These are phyloP conservation scores for Conops quadrifasciatus DNA, from an alignment of 2,888 invertebrate species.

Conservation along the genomic window DNA sequence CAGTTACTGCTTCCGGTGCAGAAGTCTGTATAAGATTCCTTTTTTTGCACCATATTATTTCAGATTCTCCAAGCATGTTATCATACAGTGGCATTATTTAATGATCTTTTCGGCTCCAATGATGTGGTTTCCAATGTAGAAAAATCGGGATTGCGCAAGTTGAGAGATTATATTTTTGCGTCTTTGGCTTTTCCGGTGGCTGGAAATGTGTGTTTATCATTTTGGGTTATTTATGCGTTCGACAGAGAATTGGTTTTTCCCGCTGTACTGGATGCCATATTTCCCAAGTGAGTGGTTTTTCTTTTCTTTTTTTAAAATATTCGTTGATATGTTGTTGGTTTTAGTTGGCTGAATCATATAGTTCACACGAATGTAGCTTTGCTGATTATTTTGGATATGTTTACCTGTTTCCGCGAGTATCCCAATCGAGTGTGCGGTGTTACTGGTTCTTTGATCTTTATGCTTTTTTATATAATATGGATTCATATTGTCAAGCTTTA, in stretches of 20 bases:
- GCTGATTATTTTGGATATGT: constrained; percentile 77
- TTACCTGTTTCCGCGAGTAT: constrained; percentile 78
- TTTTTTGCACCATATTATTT: constrained; percentile 38
- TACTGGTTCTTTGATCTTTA: constrained; percentile 70
- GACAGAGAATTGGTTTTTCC: constrained; percentile 91
- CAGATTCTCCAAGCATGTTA: constrained; percentile 81
- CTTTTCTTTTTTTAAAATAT: constrained; percentile 12
- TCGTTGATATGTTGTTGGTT: constrained; percentile 26
- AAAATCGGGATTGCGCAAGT: constrained; percentile 70
- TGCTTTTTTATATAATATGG: constrained; percentile 79
- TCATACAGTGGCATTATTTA: constrained; percentile 76
- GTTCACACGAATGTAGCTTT: constrained; percentile 88
- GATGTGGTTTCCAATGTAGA: constrained; percentile 68
- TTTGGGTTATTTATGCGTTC: constrained; percentile 90
- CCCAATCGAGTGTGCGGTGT: constrained; percentile 74
- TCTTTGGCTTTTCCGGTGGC: constrained; percentile 79
- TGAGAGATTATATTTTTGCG: constrained; percentile 74
- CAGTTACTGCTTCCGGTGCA: neutral
- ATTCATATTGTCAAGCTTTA: constrained; percentile 76
- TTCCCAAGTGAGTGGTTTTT: constrained; percentile 69
- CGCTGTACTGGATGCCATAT: constrained; percentile 78
- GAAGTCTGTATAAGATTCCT: neutral
- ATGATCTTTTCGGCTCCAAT: constrained; percentile 78
- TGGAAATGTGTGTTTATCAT: constrained; percentile 79
- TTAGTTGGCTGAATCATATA: constrained; percentile 86